phyloP scores from a whole-genome alignment of 2,797 vertebrate genomes.

The Enteromius treurensis region DNA sequence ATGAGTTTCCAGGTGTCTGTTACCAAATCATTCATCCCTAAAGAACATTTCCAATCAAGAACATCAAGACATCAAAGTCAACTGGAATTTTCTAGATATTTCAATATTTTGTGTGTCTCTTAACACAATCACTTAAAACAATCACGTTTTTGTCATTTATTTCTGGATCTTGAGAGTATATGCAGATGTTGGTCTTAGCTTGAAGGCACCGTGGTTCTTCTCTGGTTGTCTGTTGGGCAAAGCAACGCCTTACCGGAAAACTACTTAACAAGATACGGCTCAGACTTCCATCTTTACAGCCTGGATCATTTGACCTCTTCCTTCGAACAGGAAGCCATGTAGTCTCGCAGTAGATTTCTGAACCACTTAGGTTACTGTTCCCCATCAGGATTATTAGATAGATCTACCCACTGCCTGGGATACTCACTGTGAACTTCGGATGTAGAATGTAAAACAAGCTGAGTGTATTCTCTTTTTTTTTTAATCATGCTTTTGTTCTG shows the following conservation, averaged over 20 bases:
- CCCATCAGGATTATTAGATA: constrained; percentile 45
- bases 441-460: constrained; percentile 62
- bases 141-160: constrained; percentile 49
- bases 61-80: constrained; percentile 57
- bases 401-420: constrained; percentile 69
- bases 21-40: constrained; percentile 59
- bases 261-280: constrained; percentile 50
- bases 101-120: constrained; percentile 64
- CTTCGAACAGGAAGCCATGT: constrained; percentile 60
- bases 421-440: constrained; percentile 74
- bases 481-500: constrained; percentile 66
- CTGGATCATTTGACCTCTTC: constrained; percentile 53
- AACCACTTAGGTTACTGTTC: constrained; percentile 29
- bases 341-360: constrained; percentile 61
- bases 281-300: constrained; percentile 49
- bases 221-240: constrained; percentile 50
- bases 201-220: constrained; percentile 47
- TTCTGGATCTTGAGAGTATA: constrained; percentile 60
- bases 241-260: constrained; percentile 56
- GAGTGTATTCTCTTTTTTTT: constrained; percentile 53
- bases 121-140: constrained; percentile 60
- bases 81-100: constrained; percentile 69
- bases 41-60: constrained; percentile 52
- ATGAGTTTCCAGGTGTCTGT: constrained; percentile 59
- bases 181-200: constrained; percentile 50